Conservation (phyloP, 2,797 vertebrate genomes). For the Pseudochirops corinnae region DNA sequence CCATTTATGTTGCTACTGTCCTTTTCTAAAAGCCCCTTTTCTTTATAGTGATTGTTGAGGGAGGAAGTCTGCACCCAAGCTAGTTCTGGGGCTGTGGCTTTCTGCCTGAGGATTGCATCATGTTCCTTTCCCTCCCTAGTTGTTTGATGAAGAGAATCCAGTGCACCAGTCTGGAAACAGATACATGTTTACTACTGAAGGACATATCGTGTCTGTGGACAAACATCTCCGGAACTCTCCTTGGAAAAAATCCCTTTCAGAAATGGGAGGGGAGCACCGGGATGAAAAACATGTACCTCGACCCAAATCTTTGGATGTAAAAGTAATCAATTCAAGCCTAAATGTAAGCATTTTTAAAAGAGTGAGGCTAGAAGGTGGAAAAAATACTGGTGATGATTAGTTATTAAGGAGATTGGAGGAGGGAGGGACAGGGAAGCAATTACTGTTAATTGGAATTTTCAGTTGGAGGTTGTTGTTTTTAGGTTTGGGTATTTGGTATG, state of each 20-base stretch:
- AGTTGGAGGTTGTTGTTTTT: neutral
- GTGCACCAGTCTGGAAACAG: conserved; percentile 93
- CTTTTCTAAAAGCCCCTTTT: neutral
- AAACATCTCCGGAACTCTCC: conserved; percentile 91
- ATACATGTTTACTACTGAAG: conserved; percentile 98
- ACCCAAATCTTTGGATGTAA: conserved; percentile 73
- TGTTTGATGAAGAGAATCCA: conserved; percentile 98
- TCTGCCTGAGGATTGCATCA: neutral
- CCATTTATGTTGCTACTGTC: neutral
- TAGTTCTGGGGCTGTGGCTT: neutral
- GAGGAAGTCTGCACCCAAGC: neutral
- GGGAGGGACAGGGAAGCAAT: neutral
- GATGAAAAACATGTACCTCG: conserved; percentile 69
- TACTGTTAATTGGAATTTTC: neutral
- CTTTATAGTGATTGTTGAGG: neutral
- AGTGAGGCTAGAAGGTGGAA: neutral
- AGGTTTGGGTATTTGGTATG: too few relatives aligned
- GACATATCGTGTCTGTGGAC: conserved; percentile 95
- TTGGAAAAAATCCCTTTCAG: conserved; percentile 91
- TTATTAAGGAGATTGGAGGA: neutral
- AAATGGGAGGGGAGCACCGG: conserved; percentile 78
- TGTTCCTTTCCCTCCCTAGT: conserved; percentile 80
- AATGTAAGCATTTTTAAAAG: conserved; percentile 77
- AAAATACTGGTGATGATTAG: neutral
- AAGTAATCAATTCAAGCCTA: conserved; percentile 89